Evolutionary conservation across 2,888 invertebrate species (phyloP).

Genomic region (Lasioglossum vierecki): DNA sequence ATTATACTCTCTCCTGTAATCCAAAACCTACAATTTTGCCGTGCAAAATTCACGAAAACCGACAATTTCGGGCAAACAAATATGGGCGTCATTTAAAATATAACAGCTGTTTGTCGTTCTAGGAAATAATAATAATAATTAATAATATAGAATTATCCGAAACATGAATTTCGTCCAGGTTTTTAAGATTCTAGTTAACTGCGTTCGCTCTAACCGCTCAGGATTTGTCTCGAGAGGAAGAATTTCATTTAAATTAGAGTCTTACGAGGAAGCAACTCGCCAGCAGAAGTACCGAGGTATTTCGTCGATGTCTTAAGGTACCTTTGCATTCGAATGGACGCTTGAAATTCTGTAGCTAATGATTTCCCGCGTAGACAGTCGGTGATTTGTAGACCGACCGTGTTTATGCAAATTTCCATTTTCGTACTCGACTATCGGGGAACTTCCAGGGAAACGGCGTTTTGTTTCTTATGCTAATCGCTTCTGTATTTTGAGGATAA

Average conservation of each 20-base stretch:
- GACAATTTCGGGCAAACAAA: neutral
- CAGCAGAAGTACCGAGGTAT: neutral
- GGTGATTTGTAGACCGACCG: neutral
- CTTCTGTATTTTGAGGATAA: neutral
- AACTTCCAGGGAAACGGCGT: neutral
- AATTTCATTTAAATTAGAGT: slow-evolving; percentile 5
- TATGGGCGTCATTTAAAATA: neutral
- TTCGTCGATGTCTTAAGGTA: neutral
- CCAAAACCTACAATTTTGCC: neutral
- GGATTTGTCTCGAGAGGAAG: slow-evolving; percentile 1
- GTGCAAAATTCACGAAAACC: neutral
- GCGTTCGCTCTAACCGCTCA: neutral
- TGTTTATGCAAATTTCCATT: neutral
- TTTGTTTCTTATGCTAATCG: neutral
- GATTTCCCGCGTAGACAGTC: neutral
- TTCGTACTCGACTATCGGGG: neutral
- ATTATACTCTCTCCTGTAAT: neutral
- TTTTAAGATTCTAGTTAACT: neutral
- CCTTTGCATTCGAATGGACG: slow-evolving; percentile 1
- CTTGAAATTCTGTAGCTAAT: slow-evolving; percentile 2
- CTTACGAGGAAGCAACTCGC: neutral
- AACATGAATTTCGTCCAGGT: neutral
- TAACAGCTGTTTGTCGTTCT: neutral
- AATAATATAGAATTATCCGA: neutral
- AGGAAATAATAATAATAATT: neutral